Evolutionary conservation across 2,888 invertebrate species (phyloP), one percentile per base, ranked within the genome.

Genomic region (Xiphydria camelus): DNA sequence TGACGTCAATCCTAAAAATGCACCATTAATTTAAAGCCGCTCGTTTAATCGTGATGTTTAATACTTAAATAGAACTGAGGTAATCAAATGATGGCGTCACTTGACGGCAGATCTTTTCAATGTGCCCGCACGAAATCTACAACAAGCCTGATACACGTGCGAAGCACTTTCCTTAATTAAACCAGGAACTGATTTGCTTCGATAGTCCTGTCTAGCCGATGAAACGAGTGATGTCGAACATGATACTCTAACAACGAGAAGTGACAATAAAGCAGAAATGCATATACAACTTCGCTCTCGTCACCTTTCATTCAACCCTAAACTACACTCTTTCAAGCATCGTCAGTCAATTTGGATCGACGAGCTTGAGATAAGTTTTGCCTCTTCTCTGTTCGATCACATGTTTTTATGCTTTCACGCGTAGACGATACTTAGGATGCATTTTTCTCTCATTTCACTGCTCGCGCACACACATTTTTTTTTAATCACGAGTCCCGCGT

Each of bases 281-380:
- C 50, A 42, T 42, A 51, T 32, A 53, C 25, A 31, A 5, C 9
- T 7, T 25, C 10, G 18, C 7, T 25, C 14, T 25, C 7, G 15
- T 22, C 17, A 4, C 26, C 34, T 41, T 19, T 42, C 35, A 10
- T 6, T 18, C 22, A 18, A 15, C 39, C 34, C 5, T 20, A 9
- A n/a, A n/a, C n/a, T 40, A 15, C 5, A 33, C 31, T 10, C 18
- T 36, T 7, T 49, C 41, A 51, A 54, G 51, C 47, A 38, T 61
- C 55, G 53, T 56, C 54, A 55, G 45, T 61, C 52, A 45, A 51
- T 57, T 58, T 61, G 61, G 61, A 66, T 50, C 57, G 53, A 54
- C 61, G 51, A 56, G 55, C 56, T 59, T 49, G 68, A 68, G 66
- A 68, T 68, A 68, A 68, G 66, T 68, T 62, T 53, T 52, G 46